Base-by-base conservation (phyloP, 2,888 invertebrate species). In the Sarcophaga subvicina region DNA sequence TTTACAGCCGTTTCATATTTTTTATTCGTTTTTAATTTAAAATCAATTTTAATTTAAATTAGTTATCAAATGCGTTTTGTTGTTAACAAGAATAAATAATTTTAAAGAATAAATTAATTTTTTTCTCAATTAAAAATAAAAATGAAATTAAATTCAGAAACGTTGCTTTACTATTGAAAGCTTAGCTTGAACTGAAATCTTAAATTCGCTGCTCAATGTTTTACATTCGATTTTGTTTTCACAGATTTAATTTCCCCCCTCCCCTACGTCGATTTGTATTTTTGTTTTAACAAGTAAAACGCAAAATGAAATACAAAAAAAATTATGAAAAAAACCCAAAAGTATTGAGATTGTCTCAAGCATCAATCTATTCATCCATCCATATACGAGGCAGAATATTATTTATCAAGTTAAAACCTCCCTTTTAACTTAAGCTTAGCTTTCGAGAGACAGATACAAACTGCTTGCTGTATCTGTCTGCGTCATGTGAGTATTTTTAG, bases 101-200 rank as follows among this genome's bases (percentile, higher is more conserved):
- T 14, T 54, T 54, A 54, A 54, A 37, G 8, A 37, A 37, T 37
- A 37, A 37, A 37, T 37, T 54, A 54, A 14, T 17, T 54, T 14
- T 54, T 54, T 54, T 12, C 17, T 54, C 17, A 54, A 54, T 17
- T 54, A 45, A 27, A 22, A 12, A 45, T 25, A 4, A 76, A 66
- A 37, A 37, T 37, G 8, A 37, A 37, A 37, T 37, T 8, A 37
- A 37, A 37, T 37, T 37, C 37, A 37, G 17, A 66, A 49, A 67
- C 80, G 54, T 70, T 83, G 83, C 45, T 81, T 64, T 76, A 49
- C 84, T 84, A 71, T 76, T 71, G 71, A 76, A 79, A 84, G 84
- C 79, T 69, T 49, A 84, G 84, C 87, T 82, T 79, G 63, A 82
- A 87, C 87, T 87, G 63, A 87, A 69, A 72, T 87, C 72, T 60